Conservation (phyloP, 2,888 invertebrate species). For the Chalcosyrphus nemorum region DNA sequence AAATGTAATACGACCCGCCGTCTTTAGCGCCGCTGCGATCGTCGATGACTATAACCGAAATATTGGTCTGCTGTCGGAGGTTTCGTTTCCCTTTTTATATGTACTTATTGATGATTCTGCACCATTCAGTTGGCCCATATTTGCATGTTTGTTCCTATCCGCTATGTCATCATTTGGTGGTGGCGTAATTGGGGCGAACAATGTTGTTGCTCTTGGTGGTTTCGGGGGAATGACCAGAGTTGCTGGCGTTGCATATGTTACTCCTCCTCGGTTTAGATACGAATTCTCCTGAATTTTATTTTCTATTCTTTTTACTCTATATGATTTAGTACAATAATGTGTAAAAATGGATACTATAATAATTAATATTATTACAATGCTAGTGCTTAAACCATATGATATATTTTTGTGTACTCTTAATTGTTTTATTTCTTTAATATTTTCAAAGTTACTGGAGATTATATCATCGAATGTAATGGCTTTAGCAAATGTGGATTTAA, state of each 20-base stretch:
- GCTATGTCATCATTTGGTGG: no score
- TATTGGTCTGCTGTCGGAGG: no score
- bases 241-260: background rate
- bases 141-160: no score
- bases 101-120: no score
- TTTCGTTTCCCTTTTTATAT: no score
- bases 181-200: no score
- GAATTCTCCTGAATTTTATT: constrained; percentile 4
- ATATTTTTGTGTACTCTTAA: background rate
- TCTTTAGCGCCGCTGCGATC: no score
- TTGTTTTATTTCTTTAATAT: constrained; percentile 1
- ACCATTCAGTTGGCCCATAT: no score
- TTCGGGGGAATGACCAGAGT: background rate
- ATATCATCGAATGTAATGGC: constrained; percentile 1
- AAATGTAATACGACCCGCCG: no score
- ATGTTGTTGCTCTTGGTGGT: background rate
- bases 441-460: background rate
- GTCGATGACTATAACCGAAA: no score
- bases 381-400: constrained; percentile 3
- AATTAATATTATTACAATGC: constrained; percentile 15
- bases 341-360: background rate
- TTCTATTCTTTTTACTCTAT: background rate
- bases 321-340: background rate
- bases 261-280: constrained; percentile 4
- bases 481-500: constrained; percentile 3